These are phyloP conservation scores for Busseola fusca DNA, from an alignment of 2,888 invertebrate genomes.

Conservation along the genomic window DNA sequence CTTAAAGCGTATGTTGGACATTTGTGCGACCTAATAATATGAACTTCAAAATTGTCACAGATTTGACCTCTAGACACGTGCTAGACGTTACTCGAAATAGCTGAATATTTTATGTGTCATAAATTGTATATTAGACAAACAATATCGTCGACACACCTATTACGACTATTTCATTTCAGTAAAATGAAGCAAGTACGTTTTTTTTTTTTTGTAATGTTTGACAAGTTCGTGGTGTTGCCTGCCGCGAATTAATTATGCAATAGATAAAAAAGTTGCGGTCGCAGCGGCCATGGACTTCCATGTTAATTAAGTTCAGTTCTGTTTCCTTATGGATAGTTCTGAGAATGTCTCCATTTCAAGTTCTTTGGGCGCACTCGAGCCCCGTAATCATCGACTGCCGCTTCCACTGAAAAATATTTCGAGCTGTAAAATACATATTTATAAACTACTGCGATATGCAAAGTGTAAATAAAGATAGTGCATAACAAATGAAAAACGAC, in stretches of 20 bases:
- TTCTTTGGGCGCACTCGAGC: neutral
- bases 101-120: constrained; percentile 35
- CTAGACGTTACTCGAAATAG: constrained; percentile 35
- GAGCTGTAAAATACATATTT: constrained; percentile 36
- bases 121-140: constrained; percentile 33
- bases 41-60: constrained; percentile 63
- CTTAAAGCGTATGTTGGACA: constrained; percentile 66
- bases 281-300: constrained; percentile 67
- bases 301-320: constrained; percentile 74
- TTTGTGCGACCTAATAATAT: constrained; percentile 78
- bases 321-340: constrained; percentile 46
- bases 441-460: constrained; percentile 41
- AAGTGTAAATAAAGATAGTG: constrained; percentile 56
- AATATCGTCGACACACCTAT: constrained; percentile 23
- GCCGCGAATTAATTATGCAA: constrained; percentile 74
- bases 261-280: constrained; percentile 72
- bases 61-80: constrained; percentile 57
- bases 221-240: constrained; percentile 54
- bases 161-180: constrained; percentile 20
- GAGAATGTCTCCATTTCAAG: constrained; percentile 37
- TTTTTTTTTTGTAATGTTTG: constrained; percentile 55
- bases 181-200: constrained; percentile 23
- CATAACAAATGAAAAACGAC: constrained; percentile 62
- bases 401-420: constrained; percentile 19
- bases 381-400: constrained; percentile 17